Evolutionary conservation across 2,797 vertebrate species (phyloP).

Genomic region (Onychomys torridus): DNA sequence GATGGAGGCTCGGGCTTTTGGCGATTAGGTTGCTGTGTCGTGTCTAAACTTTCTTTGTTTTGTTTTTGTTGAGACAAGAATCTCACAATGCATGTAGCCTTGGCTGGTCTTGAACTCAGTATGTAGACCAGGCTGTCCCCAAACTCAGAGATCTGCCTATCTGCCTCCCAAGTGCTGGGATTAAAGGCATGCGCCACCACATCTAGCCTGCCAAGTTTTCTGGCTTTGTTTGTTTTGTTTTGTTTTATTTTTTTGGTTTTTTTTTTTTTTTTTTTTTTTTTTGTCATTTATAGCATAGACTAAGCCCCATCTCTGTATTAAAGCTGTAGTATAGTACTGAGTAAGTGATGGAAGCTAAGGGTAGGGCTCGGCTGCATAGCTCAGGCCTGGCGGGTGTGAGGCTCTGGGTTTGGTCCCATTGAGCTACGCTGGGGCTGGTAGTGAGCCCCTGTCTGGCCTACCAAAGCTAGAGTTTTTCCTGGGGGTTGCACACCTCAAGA

Average conservation of each 20-base stretch:
- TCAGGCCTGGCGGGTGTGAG: background rate
- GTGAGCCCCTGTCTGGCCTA: background rate
- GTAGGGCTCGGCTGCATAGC: background rate
- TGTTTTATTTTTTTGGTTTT: no score
- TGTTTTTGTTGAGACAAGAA: background rate
- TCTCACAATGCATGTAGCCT: background rate
- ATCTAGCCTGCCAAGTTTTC: background rate
- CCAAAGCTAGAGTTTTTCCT: conserved; percentile 41
- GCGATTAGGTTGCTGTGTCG: background rate
- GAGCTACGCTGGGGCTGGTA: background rate
- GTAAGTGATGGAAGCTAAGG: background rate
- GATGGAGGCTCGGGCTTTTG: background rate
- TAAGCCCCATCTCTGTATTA: conserved; percentile 33
- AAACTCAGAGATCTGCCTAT: background rate
- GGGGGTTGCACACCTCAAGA: background rate
- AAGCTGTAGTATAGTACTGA: background rate
- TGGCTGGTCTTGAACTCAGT: background rate
- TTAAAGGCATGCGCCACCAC: background rate
- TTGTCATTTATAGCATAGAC: conserved; percentile 38
- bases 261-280: no score
- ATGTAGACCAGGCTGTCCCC: background rate
- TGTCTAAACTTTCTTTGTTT: background rate
- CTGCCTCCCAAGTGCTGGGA: background rate
- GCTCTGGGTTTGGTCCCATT: background rate
- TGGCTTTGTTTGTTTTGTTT: conserved; percentile 16